A percentile compares a stretch with the other conserved stretches of the same genome.
Conservation (phyloP, 1,140 invertebrate species). For the Atta cephalotes region DNA sequence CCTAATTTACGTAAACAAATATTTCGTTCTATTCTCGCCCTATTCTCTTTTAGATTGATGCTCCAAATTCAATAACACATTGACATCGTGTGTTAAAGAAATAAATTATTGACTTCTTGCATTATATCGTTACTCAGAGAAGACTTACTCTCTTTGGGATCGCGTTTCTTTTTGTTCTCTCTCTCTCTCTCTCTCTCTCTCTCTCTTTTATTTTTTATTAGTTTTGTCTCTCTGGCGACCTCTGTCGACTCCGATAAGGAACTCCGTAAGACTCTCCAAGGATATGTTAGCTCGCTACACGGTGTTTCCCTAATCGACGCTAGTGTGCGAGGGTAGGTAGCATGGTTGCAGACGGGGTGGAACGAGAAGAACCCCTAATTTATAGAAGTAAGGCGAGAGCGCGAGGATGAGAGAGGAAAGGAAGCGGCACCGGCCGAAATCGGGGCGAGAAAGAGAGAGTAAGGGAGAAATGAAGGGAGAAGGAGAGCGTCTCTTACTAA, state of each 20-base stretch:
- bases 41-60: neutral
- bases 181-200: neutral
- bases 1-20: conserved; percentile 6
- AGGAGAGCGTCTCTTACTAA: conserved; percentile 77
- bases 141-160: conserved; percentile 46
- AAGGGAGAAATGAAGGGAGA: neutral
- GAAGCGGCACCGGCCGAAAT: conserved; percentile 1
- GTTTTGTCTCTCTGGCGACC: conserved; percentile 64
- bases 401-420: conserved; percentile 7
- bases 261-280: conserved; percentile 56
- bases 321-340: conserved; percentile 28
- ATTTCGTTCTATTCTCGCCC: neutral
- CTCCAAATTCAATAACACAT: conserved; percentile 19
- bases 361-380: conserved; percentile 80
- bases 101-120: conserved; percentile 62
- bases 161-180: conserved; percentile 1
- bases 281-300: conserved; percentile 58
- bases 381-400: conserved; percentile 75
- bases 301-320: conserved; percentile 62
- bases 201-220: neutral
- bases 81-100: conserved; percentile 6
- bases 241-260: conserved; percentile 67
- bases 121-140: conserved; percentile 44
- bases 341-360: conserved; percentile 32
- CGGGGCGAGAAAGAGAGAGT: neutral